phyloP scores from a whole-genome alignment of 2,113 vertebrate genomes.

The Notothenia rossii region DNA sequence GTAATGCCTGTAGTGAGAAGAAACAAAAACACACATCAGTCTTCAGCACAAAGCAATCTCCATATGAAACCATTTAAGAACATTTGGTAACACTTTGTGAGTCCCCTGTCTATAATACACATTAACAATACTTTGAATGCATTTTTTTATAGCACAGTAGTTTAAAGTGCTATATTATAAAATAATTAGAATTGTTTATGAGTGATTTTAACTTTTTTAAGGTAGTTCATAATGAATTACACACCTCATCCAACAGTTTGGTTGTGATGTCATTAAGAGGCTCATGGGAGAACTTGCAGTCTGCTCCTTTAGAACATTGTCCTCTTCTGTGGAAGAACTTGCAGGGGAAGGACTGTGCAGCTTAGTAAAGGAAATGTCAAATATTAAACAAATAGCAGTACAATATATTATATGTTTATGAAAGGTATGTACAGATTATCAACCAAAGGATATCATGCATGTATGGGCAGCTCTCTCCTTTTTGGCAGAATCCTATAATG shows the following conservation, averaged over 20 bases:
- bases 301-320: conserved; percentile 87
- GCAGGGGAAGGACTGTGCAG: conserved; percentile 93
- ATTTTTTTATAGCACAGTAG: too few species aligned
- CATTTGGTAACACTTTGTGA: too few species aligned
- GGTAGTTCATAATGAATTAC: conserved; percentile 15
- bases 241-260: conserved; percentile 90
- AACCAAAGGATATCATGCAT: conserved; percentile 97
- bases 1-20: conserved; percentile 81
- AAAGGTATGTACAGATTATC: too few species aligned
- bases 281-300: conserved; percentile 93
- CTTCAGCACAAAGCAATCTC: not conserved
- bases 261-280: conserved; percentile 88
- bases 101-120: too few species aligned
- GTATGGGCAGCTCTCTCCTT: conserved; percentile 92
- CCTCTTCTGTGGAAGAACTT: conserved; percentile 92
- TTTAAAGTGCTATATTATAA: too few species aligned
- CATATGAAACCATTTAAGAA: not conserved
- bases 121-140: too few species aligned
- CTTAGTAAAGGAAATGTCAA: conserved; percentile 83
- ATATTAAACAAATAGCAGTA: not conserved
- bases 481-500: conserved; percentile 89
- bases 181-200: too few species aligned
- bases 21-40: not conserved
- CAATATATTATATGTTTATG: not conserved
- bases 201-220: too few species aligned